Evolutionary conservation across 1,140 invertebrate species (phyloP).

Genomic region (Drosophila varians): DNA sequence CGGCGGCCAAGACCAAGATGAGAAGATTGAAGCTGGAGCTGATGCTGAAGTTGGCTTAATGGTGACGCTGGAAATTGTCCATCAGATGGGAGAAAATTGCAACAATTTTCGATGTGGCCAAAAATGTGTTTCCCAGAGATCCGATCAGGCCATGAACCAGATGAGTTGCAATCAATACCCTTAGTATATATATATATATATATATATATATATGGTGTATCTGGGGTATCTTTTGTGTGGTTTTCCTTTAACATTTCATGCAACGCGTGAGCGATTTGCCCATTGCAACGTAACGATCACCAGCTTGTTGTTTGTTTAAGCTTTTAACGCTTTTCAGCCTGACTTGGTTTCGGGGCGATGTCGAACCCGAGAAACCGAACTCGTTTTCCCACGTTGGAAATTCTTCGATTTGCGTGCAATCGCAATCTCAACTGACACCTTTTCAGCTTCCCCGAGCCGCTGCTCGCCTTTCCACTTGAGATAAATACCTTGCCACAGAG

Average conservation of each 20-base stretch:
- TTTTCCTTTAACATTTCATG: slow-evolving; percentile 43
- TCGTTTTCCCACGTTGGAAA: slow-evolving; percentile 80
- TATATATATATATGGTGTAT: slow-evolving; percentile 20
- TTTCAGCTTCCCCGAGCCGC: slow-evolving; percentile 33
- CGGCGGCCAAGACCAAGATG: slow-evolving; percentile 25
- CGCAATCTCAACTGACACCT: slow-evolving; percentile 78
- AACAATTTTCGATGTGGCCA: slow-evolving; percentile 50
- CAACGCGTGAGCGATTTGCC: slow-evolving; percentile 65
- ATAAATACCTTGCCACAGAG: slow-evolving; percentile 20
- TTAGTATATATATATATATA: slow-evolving; percentile 12
- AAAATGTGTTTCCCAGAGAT: slow-evolving; percentile 29
- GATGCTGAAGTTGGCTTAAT: slow-evolving; percentile 46
- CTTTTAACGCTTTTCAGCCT: slow-evolving; percentile 72
- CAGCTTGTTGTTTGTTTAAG: slow-evolving; percentile 65
- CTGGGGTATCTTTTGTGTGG: slow-evolving; percentile 50
- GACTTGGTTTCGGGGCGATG: slow-evolving; percentile 68
- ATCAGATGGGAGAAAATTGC: slow-evolving; percentile 55
- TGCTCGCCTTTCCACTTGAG: slow-evolving; percentile 19
- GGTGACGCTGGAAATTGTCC: slow-evolving; percentile 68
- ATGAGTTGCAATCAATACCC: slow-evolving; percentile 54
- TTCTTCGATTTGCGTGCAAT: slow-evolving; percentile 78
- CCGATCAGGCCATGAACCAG: not conserved
- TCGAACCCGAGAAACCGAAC: slow-evolving; percentile 47
- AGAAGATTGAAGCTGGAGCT: too few species aligned
- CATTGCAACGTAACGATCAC: slow-evolving; percentile 14